These are phyloP conservation scores for Ispidina picta DNA, from an alignment of 2,797 vertebrate species.

Conservation along the genomic window DNA sequence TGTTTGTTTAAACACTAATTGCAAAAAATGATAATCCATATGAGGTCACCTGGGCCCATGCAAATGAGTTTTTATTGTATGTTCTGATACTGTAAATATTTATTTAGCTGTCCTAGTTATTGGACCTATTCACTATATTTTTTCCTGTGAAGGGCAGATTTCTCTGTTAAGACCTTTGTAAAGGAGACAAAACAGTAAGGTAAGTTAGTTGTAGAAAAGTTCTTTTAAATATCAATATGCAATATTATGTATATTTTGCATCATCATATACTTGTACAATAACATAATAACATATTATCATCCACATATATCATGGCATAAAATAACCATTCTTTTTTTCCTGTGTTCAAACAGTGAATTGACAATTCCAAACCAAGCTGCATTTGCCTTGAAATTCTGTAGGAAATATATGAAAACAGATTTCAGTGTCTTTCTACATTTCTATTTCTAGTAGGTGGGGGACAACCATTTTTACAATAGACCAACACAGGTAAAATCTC, in stretches of 20 bases:
- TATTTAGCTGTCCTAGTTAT: conserved; percentile 27
- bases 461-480: neutral
- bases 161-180: neutral
- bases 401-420: neutral
- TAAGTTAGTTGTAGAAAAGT: neutral
- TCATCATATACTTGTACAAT: neutral
- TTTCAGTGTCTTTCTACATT: neutral
- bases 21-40: conserved; percentile 61
- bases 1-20: conserved; percentile 40
- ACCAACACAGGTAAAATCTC: neutral
- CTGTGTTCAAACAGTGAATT: neutral
- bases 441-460: neutral
- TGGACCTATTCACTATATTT: neutral
- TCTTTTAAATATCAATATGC: neutral
- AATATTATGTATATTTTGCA: neutral
- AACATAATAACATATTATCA: neutral
- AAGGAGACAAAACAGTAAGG: neutral
- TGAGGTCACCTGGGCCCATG: conserved; percentile 6
- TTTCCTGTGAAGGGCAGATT: conserved; percentile 7
- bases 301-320: neutral
- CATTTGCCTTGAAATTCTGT: neutral
- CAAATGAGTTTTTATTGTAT: conserved; percentile 48
- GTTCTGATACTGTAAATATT: conserved; percentile 56
- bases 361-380: neutral
- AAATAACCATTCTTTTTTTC: neutral